Base-by-base conservation (phyloP, 92 coral and sea anemone genomes). In the Siderastrea radians region DNA sequence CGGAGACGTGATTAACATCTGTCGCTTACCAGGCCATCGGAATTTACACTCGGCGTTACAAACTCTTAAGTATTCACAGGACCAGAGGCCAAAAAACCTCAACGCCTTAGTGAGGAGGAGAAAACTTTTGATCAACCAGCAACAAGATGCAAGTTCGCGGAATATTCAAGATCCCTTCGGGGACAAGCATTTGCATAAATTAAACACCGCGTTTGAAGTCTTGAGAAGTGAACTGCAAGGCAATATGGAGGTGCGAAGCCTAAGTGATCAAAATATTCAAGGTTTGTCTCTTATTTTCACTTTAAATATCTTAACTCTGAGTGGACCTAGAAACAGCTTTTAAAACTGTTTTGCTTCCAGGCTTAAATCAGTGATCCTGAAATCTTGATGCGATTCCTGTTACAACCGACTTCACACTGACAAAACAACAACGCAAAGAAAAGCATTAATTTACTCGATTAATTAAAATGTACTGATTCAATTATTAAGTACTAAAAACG, bases 171-270 rank as follows among this genome's bases (percentile, higher is more conserved):
- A 81, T 51, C 81, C 67, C 47, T 82, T 93, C 46, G 80, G 70
- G 8, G 95, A 93, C 76, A 86, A 87, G 66, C 81, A 80, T 66
- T 77, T 94, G 72, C 94, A 92, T 38, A 92, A 90, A 51, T 85
- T 98, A 58, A 92, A 98, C 89, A 91, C 93, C 0, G 99, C 99
- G 7, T 98, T 98, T 88, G 98, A 94, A 78, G 86, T 94, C 44
- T 78, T 98, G 17, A 96, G 92, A 82, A 64, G 79, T 19, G 95
- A 94, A 57, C 38, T 97, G 1, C 92, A 92, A 26, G 97, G 97
- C 13, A 90, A 86, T 12, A 82, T 66, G 62, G 81, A 75, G 5
- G 13, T 43, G 45, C 62, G 81, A 84, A 48, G 77, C 16, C 87
- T 84, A 0, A 12, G 26, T 15, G 81, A 84, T 15, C 49, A 11